phyloP scores from a whole-genome alignment of 1,140 invertebrate genomes.

The Metopolophium dirhodum region DNA sequence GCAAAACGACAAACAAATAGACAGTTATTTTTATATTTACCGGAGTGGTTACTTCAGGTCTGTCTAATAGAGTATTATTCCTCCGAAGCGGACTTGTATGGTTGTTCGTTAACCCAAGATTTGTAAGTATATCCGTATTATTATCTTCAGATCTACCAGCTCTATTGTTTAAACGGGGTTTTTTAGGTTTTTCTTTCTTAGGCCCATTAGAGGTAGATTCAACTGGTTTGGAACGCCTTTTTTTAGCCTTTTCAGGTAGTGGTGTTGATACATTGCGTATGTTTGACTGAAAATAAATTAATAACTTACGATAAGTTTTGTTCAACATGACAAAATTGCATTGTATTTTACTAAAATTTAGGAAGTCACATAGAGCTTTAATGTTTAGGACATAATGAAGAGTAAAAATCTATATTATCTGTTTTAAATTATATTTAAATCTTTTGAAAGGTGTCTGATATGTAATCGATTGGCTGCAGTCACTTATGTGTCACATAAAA shows the following conservation, averaged over 20 bases:
- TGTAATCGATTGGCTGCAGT: too few species aligned
- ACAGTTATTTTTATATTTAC: constrained; percentile 21
- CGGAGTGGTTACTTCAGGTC: not conserved
- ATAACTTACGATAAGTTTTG: not conserved
- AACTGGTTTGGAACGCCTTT: not conserved
- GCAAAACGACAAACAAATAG: not conserved
- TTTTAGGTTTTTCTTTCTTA: constrained; percentile 38
- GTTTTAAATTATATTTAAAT: not conserved
- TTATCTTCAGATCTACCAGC: not conserved
- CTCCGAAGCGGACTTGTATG: not conserved
- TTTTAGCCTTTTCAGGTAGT: not conserved
- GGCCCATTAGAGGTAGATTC: not conserved
- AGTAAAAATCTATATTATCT: not conserved
- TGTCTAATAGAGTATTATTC: constrained; percentile 33
- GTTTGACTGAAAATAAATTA: constrained; percentile 30
- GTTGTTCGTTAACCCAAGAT: constrained; percentile 27
- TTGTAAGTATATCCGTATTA: not conserved
- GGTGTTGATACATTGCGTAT: not conserved
- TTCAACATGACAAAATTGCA: not conserved
- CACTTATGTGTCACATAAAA: too few species aligned
- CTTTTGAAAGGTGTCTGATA: too few species aligned
- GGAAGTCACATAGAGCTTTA: not conserved
- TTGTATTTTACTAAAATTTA: not conserved
- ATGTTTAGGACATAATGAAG: not conserved
- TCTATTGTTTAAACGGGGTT: not conserved